A percentile compares a stretch with the other conserved stretches of the same genome.
phyloP scores from a whole-genome alignment of 2,888 invertebrate species.

The Machimus atricapillus region DNA sequence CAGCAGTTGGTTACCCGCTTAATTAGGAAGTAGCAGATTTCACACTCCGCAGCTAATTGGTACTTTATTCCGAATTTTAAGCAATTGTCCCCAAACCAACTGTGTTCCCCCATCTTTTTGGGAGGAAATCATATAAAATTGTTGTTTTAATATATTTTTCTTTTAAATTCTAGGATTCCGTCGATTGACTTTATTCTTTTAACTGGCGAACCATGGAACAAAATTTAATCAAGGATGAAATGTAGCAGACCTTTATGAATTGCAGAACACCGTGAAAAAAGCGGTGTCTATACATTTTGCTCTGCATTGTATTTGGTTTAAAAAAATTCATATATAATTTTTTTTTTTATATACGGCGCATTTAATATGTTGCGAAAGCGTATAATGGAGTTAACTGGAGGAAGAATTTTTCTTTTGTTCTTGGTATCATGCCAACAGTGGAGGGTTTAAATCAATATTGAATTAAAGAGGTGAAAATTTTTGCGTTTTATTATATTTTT shows the following conservation, averaged over 20 bases:
- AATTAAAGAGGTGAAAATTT: not conserved
- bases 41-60: conserved; percentile 11
- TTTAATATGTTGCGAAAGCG: not conserved
- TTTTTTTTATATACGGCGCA: not conserved
- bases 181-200: not conserved
- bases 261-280: not conserved
- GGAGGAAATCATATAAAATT: not conserved
- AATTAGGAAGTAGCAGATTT: conserved; percentile 32
- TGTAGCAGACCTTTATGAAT: not conserved
- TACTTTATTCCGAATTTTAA: not conserved
- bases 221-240: not conserved
- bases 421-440: not conserved
- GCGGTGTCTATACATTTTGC: not conserved
- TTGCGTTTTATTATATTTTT: not conserved
- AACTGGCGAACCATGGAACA: not conserved
- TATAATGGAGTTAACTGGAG: not conserved
- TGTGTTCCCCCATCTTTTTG: not conserved
- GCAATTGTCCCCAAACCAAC: not conserved
- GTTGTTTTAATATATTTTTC: not conserved
- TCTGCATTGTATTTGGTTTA: not conserved
- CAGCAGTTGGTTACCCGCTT: conserved; percentile 32
- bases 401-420: not conserved
- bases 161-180: not conserved
- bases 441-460: not conserved
- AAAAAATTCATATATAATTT: not conserved